Base-by-base conservation (phyloP, 2,888 invertebrate species). In the Notocelia uddmanniana region DNA sequence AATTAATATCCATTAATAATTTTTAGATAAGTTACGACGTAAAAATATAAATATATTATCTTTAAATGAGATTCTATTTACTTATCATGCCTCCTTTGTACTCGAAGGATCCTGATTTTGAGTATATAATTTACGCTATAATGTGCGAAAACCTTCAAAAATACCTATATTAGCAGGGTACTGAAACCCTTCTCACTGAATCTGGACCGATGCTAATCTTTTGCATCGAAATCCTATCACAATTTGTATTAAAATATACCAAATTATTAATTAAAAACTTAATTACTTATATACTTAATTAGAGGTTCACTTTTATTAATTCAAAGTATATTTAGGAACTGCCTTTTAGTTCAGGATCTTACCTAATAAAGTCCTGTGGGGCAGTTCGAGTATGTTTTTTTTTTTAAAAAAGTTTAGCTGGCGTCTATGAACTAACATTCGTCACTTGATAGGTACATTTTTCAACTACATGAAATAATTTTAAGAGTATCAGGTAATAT, bases 121-220 rank as follows among this genome's bases (percentile, higher is more conserved):
- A 64, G 37, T 48, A 23, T 70, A 64, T 41, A 34, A 54, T 60
- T n/a, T 60, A 71, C 50, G n/a, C 50, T 52, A 59, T 59, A 59
- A 45, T 59, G 71, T 60, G 66, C 66, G 66, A 45, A 31, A 71
- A 67, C n/a, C 31, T 54, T 64, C 34, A 52, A 64, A 64, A 64
- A 64, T 41, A 60, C 59, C 66, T 67, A 64, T 66, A 37, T 73
- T 73, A 69, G 41, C 57, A 73, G 63, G 60, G 63, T 74, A 82
- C 79, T 81, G 81, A 81, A 81, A 81, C 80, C 79, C 74, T 78
- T 73, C 74, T 74, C 76, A 75, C 76, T 73, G 74, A 59, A 66
- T 70, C 69, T 76, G 75, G 74, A 76, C 75, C 60, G 75, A 73
- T 74, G 74, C 75, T 63, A 77, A 69, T 31, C 19, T 58, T 74